Conservation (phyloP, 2,797 vertebrate genomes). For the Bradypodion pumilum region DNA sequence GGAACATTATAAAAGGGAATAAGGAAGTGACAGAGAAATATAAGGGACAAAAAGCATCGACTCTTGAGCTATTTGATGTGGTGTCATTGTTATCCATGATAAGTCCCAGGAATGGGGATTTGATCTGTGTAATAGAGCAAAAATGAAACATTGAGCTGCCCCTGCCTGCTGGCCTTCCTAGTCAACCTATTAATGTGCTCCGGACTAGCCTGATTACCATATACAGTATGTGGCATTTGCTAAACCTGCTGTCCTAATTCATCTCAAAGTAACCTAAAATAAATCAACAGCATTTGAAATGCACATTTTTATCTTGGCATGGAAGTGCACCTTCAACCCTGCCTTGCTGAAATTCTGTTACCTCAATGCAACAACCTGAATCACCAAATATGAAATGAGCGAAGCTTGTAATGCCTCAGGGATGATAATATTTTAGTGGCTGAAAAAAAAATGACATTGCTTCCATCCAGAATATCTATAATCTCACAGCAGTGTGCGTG, state of each 20-base stretch:
- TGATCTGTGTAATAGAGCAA: too few relatives aligned
- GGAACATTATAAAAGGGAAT: neutral
- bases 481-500: slow-evolving; percentile 39
- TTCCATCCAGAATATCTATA: slow-evolving; percentile 52
- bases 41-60: too few relatives aligned
- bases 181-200: neutral
- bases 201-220: slow-evolving; percentile 5
- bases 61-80: too few relatives aligned
- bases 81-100: too few relatives aligned
- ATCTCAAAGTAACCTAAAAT: slow-evolving; percentile 35
- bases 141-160: neutral
- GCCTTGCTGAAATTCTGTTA: slow-evolving; percentile 48
- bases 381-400: slow-evolving; percentile 63
- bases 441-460: slow-evolving; percentile 55
- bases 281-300: slow-evolving; percentile 51
- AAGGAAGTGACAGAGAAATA: too few relatives aligned
- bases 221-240: slow-evolving; percentile 2
- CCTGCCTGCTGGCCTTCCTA: neutral
- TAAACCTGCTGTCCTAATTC: slow-evolving; percentile 22
- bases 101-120: too few relatives aligned
- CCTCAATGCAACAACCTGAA: slow-evolving; percentile 53
- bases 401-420: slow-evolving; percentile 65
- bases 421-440: slow-evolving; percentile 61
- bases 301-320: slow-evolving; percentile 32
- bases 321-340: slow-evolving; percentile 15